Conservation (phyloP, 2,797 vertebrate genomes). For the Setipinna tenuifilis region DNA sequence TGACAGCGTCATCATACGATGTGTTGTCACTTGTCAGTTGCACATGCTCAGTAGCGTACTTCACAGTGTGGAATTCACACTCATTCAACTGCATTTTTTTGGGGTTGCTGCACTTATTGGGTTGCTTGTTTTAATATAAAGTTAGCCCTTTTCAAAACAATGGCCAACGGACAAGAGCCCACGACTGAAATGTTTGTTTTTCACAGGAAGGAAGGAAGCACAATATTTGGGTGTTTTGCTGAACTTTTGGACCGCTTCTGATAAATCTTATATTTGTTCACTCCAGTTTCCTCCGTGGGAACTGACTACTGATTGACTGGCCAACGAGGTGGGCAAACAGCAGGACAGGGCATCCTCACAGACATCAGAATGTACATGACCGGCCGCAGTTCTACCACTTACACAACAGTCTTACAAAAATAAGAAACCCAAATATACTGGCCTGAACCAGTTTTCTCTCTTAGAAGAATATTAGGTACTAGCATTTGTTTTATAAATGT, state of each 20-base stretch:
- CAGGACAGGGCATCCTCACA: neutral
- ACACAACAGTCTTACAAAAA: no score
- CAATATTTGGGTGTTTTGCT: slow-evolving; percentile 7
- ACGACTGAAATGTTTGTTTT: neutral
- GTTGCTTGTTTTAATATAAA: neutral
- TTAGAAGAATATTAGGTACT: no score
- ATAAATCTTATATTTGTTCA: slow-evolving; percentile 25
- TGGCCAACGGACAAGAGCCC: neutral
- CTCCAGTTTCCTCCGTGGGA: slow-evolving; percentile 19
- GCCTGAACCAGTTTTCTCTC: no score
- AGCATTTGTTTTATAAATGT: no score
- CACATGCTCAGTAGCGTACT: neutral
- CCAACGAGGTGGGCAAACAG: slow-evolving; percentile 8
- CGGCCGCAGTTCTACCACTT: neutral
- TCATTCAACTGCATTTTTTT: neutral
- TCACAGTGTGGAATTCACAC: neutral
- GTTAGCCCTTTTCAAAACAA: neutral
- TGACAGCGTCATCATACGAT: neutral
- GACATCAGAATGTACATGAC: neutral
- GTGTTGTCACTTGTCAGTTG: neutral
- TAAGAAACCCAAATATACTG: no score
- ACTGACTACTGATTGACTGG: slow-evolving; percentile 12
- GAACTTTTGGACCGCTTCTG: slow-evolving; percentile 18
- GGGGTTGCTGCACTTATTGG: no score
- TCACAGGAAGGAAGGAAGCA: slow-evolving; percentile 4